Conservation (phyloP, 2,797 vertebrate species). For the Psittacula echo region DNA sequence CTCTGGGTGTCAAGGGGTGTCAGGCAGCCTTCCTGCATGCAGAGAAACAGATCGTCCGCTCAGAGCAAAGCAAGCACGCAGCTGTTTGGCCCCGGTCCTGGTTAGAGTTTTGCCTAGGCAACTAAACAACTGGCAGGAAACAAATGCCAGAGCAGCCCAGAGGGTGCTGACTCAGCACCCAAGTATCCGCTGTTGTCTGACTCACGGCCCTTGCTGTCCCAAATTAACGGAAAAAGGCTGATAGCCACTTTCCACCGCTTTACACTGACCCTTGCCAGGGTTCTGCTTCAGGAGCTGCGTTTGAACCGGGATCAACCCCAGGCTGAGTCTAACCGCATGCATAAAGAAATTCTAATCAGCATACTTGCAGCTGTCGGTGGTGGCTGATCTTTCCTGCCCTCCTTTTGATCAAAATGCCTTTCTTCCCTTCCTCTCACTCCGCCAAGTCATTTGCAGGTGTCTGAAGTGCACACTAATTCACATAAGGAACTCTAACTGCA, state of each 20-base stretch:
- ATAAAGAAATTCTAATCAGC: slow-evolving; percentile 25
- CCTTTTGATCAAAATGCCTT: neutral
- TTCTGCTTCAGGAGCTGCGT: neutral
- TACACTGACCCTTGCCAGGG: neutral
- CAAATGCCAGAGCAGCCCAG: neutral
- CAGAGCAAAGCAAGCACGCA: neutral
- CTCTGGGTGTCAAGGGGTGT: neutral
- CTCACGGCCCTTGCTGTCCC: neutral
- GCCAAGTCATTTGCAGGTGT: neutral
- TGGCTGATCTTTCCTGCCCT: neutral
- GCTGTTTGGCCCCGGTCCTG: neutral
- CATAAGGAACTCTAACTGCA: neutral
- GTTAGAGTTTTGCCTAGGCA: neutral
- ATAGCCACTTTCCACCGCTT: neutral
- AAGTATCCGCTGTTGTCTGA: neutral
- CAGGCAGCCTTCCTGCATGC: neutral
- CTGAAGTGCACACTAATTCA: neutral
- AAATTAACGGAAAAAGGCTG: neutral
- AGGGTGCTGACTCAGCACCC: slow-evolving; percentile 31
- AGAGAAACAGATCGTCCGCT: neutral
- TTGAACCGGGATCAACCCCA: neutral
- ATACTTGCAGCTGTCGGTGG: neutral
- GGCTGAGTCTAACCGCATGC: neutral
- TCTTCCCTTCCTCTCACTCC: neutral
- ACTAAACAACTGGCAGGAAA: neutral